phyloP scores from a whole-genome alignment of 2,113 vertebrate genomes.

The Mustela nigripes region DNA sequence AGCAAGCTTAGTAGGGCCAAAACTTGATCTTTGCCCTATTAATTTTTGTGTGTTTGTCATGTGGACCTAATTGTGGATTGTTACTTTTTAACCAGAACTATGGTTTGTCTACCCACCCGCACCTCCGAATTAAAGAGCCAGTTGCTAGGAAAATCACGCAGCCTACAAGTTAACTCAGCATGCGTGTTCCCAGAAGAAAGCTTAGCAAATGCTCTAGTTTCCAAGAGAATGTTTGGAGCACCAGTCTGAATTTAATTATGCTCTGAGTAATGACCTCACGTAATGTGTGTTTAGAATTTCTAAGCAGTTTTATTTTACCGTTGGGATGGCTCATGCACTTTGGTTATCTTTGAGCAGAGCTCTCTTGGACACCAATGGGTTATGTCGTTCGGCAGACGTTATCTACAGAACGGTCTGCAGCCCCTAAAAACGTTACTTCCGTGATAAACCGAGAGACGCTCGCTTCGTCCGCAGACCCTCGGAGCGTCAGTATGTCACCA shows the following conservation, averaged over 20 bases:
- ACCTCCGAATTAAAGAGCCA: not conserved
- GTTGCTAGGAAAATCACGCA: not conserved
- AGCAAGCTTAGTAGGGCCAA: slow-evolving; percentile 32
- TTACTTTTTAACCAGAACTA: slow-evolving; percentile 40
- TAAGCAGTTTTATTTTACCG: not conserved
- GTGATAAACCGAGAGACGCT: slow-evolving; percentile 77
- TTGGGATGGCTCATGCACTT: slow-evolving; percentile 61
- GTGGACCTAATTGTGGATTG: not conserved
- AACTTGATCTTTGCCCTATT: slow-evolving; percentile 15
- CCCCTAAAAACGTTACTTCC: slow-evolving; percentile 74
- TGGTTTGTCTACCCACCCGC: not conserved
- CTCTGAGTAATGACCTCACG: not conserved
- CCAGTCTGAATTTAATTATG: not conserved
- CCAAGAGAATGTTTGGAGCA: not conserved
- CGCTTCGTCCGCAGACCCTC: slow-evolving; percentile 70
- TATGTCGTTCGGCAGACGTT: slow-evolving; percentile 80
- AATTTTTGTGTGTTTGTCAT: slow-evolving; percentile 10
- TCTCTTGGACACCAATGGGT: slow-evolving; percentile 82
- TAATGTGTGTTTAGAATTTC: slow-evolving; percentile 51
- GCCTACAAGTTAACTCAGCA: not conserved
- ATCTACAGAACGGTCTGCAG: slow-evolving; percentile 80
- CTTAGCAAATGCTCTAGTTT: not conserved
- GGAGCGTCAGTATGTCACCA: slow-evolving; percentile 52
- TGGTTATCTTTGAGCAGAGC: slow-evolving; percentile 64
- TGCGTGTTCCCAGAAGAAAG: not conserved